These are phyloP conservation scores for Phainopepla nitens DNA, from an alignment of 2,113 vertebrate species.

Conservation along the genomic window DNA sequence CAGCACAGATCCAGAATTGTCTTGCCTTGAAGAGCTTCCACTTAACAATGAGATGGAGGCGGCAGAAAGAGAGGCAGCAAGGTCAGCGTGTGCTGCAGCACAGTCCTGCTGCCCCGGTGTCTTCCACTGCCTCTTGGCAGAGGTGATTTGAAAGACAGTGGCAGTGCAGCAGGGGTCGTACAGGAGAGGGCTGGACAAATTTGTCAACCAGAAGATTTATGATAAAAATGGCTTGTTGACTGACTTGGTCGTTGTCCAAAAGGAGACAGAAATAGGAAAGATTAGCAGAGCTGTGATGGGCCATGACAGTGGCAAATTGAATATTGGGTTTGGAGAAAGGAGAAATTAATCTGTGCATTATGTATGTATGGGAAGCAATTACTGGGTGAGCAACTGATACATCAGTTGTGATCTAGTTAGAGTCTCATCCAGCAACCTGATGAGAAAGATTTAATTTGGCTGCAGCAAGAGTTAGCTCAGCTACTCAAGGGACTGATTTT, in stretches of 20 bases:
- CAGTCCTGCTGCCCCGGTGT: background rate
- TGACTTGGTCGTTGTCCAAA: background rate
- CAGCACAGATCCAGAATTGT: background rate
- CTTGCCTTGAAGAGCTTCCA: background rate
- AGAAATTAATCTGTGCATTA: background rate
- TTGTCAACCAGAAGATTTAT: background rate
- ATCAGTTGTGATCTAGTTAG: background rate
- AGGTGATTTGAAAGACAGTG: background rate
- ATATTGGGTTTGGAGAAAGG: background rate
- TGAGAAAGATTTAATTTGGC: background rate
- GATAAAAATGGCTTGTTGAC: background rate
- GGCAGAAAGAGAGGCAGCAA: background rate
- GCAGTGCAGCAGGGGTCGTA: background rate
- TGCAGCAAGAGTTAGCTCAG: background rate
- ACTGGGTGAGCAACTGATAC: slow-evolving; percentile 21
- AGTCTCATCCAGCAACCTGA: background rate
- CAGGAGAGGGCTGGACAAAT: background rate
- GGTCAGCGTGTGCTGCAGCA: background rate
- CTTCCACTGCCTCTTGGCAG: background rate
- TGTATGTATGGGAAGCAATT: background rate
- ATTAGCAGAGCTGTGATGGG: background rate
- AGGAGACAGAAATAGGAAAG: background rate
- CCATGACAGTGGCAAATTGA: background rate
- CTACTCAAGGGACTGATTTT: slow-evolving; percentile 6
- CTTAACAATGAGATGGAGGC: background rate